Evolutionary conservation across 1,140 invertebrate species (phyloP), one percentile per base, ranked within the genome.

Genomic region (Lethrus apterus): DNA sequence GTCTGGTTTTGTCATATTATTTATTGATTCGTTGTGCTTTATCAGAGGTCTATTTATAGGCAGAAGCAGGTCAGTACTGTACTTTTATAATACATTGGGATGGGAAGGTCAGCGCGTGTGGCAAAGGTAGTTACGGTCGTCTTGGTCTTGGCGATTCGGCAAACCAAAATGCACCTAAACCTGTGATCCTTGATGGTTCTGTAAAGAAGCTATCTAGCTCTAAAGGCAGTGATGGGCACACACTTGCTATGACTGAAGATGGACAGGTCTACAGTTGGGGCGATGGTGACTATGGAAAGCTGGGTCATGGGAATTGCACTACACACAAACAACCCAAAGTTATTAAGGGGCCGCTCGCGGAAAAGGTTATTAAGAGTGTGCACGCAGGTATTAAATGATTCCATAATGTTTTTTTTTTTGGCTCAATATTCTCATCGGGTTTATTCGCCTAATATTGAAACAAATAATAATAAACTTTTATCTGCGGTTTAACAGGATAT

Each of bases 211-310:
- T 62, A 20, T 79, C 78, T 2, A 80, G 78, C 43, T 66, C 64
- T 8, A 66, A 65, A 55, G 62, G 62, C 23, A 62, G 91, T 0
- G 92, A 95, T 67, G 92, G 91, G 0, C 92, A 96, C 66, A 96
- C 93, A 0, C 70, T 97, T 5, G 95, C 92, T 62, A 86, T 96
- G 21, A 95, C 92, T 0, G 88, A 91, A 44, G 88, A 93, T 60
- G 90, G 92, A 54, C 87, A 82, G 56, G 91, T 96, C 0, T 95
- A 91, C 86, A 93, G 89, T 20, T 97, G 91, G 92, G 93, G 93
- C 9, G 93, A 96, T 64, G 93, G 93, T 1, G 93, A 98, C 67
- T 97, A 98, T 63, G 93, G 93, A 3, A 98, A 98, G 76, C 70
- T 97, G 18, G 91, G 89, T 58, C 75, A 77, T 63, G 74, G 73